Conservation (phyloP, 2,888 invertebrate species). For the Pristionchus japonicus region DNA sequence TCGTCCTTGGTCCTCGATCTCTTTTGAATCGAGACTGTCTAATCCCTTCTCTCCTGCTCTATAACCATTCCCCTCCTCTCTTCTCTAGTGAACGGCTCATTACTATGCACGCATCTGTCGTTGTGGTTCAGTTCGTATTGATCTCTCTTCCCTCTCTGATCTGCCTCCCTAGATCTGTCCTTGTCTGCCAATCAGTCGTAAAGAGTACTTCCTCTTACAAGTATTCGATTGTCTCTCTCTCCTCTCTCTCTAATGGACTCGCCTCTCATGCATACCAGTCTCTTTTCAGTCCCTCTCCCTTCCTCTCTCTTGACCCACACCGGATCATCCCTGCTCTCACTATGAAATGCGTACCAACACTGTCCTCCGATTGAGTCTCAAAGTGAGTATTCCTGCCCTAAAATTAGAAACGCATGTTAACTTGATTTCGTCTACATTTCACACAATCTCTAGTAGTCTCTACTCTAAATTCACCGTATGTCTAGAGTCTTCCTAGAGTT, state of each 20-base stretch:
- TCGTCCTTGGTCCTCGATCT: conserved; percentile 39
- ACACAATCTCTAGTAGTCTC: too few species aligned
- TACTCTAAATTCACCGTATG: too few species aligned
- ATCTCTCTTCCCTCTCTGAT: background rate
- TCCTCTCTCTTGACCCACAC: conserved; percentile 34
- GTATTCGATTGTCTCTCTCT: background rate
- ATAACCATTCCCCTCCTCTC: background rate
- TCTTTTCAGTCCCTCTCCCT: background rate
- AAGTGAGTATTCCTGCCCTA: conserved; percentile 12
- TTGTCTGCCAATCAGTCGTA: conserved; percentile 22
- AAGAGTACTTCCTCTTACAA: conserved; percentile 16
- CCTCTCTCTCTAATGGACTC: background rate
- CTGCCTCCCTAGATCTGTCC: background rate
- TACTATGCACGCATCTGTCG: conserved; percentile 6
- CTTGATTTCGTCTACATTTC: too few species aligned
- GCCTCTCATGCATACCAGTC: background rate
- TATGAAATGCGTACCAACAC: conserved; percentile 36
- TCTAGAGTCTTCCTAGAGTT: too few species aligned
- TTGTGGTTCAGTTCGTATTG: background rate
- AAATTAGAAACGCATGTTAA: too few species aligned
- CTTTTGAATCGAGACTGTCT: conserved; percentile 35
- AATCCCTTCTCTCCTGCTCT: conserved; percentile 19
- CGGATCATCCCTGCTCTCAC: background rate
- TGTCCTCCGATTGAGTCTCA: conserved; percentile 18
- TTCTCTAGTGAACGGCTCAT: conserved; percentile 33